Evolutionary conservation across 53 echinoderm and acorn worm species (phyloP).

Genomic region (Echinometra lucunter): DNA sequence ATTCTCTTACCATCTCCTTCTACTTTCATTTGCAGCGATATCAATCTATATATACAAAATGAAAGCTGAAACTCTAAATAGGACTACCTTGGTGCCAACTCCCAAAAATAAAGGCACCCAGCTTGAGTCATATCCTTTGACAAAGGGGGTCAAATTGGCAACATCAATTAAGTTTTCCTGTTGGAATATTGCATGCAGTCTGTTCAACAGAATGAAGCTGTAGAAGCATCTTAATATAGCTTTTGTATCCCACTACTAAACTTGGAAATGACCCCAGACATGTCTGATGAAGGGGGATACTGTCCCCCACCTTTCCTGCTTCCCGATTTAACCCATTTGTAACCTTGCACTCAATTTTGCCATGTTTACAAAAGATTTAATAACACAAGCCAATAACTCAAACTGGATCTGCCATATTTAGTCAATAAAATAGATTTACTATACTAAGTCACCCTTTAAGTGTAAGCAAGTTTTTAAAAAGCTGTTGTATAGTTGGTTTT

Average conservation of each 20-base stretch:
- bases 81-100: conserved; percentile 22
- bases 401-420: background rate
- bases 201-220: conserved; percentile 7
- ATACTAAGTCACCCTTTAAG: background rate
- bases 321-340: background rate
- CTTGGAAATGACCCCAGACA: conserved; percentile 35
- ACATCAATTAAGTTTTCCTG: conserved; percentile 64
- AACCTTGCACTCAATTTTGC: background rate
- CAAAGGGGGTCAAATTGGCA: conserved; percentile 50
- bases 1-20: background rate
- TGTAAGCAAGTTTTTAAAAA: background rate
- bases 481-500: no score
- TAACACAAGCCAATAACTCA: background rate
- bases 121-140: conserved; percentile 64
- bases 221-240: conserved; percentile 27
- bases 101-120: conserved; percentile 60
- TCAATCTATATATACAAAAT: conserved; percentile 35
- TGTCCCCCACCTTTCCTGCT: conserved; percentile 53
- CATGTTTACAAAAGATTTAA: background rate
- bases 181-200: conserved; percentile 11
- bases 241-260: background rate
- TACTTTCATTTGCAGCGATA: background rate
- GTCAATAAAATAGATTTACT: background rate
- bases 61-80: background rate
- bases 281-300: conserved; percentile 34